Evolutionary conservation across 2,113 vertebrate species (phyloP).

Genomic region (Piprites chloris): DNA sequence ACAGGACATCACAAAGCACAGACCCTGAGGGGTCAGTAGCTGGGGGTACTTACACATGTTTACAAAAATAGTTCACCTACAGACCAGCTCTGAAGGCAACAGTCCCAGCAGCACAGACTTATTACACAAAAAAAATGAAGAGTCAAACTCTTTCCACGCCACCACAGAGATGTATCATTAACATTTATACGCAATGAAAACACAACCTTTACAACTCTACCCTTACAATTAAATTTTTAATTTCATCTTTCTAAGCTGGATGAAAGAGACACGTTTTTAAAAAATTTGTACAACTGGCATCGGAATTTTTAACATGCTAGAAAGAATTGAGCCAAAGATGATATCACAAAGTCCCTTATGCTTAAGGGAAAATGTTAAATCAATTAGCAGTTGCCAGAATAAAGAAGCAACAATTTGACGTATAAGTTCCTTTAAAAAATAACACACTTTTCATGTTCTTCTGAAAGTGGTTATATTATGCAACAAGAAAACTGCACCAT

Average conservation of each 20-base stretch:
- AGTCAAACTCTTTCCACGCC: neutral
- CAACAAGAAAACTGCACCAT: neutral
- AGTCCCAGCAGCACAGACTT: neutral
- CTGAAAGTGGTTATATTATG: slow-evolving; percentile 4
- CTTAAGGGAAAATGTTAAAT: slow-evolving; percentile 61
- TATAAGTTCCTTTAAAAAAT: slow-evolving; percentile 20
- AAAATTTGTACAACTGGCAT: slow-evolving; percentile 33
- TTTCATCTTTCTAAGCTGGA: neutral
- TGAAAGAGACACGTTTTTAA: neutral
- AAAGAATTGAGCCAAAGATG: slow-evolving; percentile 51
- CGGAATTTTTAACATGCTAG: slow-evolving; percentile 23
- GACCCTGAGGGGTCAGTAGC: neutral
- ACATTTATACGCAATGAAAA: neutral
- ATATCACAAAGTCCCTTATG: slow-evolving; percentile 57
- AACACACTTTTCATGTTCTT: neutral
- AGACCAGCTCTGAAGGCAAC: neutral
- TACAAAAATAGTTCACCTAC: neutral
- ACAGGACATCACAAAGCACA: neutral
- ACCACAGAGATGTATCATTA: neutral
- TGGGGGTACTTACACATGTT: neutral
- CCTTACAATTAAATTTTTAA: neutral
- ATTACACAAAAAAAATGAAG: neutral
- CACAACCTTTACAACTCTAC: neutral
- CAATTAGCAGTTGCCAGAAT: slow-evolving; percentile 55
- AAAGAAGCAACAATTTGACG: slow-evolving; percentile 12